A percentile compares a stretch with the other conserved stretches of the same genome.
Evolutionary conservation across 2,797 vertebrate genomes (phyloP).

Genomic region (Okamejei kenojei): DNA sequence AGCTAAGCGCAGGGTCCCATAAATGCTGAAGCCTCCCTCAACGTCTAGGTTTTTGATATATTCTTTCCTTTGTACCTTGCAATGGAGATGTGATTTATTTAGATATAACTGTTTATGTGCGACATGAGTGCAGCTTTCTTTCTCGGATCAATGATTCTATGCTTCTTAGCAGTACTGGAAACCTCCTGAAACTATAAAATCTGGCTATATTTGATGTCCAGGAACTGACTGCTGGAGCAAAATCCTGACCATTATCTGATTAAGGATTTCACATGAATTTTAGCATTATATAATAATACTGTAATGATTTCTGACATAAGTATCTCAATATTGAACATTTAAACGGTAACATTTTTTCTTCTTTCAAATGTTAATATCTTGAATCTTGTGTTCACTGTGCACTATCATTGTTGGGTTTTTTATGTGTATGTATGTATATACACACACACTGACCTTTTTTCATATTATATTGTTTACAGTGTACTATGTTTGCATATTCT

Average conservation of each 20-base stretch:
- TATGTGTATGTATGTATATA: no score
- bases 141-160: conserved; percentile 17
- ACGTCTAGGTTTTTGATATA: neutral
- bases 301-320: neutral
- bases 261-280: neutral
- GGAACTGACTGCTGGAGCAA: neutral
- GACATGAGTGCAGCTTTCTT: neutral
- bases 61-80: neutral
- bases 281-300: neutral
- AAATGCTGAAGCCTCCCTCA: neutral
- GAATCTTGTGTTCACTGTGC: no score
- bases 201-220: neutral
- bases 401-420: no score
- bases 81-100: conserved; percentile 1
- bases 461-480: no score
- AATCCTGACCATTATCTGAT: neutral
- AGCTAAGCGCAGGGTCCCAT: neutral
- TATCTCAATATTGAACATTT: neutral
- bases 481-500: no score
- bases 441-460: no score
- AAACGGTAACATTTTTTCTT: neutral
- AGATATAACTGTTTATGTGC: neutral
- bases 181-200: neutral
- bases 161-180: neutral
- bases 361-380: neutral